Evolutionary conservation across 2,888 invertebrate genomes (phyloP).

Genomic region (Listrodromus nycthemerus): DNA sequence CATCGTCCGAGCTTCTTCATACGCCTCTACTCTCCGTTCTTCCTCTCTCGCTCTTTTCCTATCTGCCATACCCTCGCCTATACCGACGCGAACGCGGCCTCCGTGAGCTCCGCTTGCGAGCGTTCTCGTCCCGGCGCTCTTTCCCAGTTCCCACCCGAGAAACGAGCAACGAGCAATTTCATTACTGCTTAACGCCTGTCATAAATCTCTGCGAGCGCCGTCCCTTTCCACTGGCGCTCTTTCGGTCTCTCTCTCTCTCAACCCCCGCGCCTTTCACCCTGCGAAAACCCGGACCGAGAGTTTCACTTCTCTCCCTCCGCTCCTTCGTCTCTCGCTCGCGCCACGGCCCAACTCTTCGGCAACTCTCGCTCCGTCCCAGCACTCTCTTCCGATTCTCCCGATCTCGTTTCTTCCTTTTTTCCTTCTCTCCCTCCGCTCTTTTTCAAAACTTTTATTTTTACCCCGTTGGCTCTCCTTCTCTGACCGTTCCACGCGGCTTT

Average conservation of each 20-base stretch:
- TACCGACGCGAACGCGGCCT: conserved; percentile 39
- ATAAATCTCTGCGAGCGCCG: conserved; percentile 84
- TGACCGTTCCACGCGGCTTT: conserved; percentile 22
- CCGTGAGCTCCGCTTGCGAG: conserved; percentile 39
- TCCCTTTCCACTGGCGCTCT: conserved; percentile 72
- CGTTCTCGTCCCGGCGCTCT: conserved; percentile 62
- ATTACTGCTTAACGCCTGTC: conserved; percentile 86
- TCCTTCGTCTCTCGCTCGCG: conserved; percentile 58
- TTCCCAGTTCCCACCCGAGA: conserved; percentile 77
- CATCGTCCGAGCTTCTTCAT: conserved; percentile 52
- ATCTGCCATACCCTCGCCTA: conserved; percentile 40
- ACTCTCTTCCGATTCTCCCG: conserved; percentile 63
- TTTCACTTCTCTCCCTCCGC: conserved; percentile 46
- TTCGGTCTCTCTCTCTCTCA: conserved; percentile 57
- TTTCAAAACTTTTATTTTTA: conserved; percentile 35
- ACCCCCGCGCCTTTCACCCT: conserved; percentile 69
- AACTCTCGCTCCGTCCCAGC: conserved; percentile 43
- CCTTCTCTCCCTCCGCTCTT: conserved; percentile 23
- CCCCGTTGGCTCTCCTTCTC: conserved; percentile 45
- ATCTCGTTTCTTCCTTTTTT: conserved; percentile 54
- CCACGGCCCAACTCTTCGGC: conserved; percentile 44
- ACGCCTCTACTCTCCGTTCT: conserved; percentile 43
- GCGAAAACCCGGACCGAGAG: conserved; percentile 63
- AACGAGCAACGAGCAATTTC: conserved; percentile 85
- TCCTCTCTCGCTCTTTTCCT: conserved; percentile 32